Conservation (phyloP, 2,888 invertebrate genomes). For the Brenthis hecate region DNA sequence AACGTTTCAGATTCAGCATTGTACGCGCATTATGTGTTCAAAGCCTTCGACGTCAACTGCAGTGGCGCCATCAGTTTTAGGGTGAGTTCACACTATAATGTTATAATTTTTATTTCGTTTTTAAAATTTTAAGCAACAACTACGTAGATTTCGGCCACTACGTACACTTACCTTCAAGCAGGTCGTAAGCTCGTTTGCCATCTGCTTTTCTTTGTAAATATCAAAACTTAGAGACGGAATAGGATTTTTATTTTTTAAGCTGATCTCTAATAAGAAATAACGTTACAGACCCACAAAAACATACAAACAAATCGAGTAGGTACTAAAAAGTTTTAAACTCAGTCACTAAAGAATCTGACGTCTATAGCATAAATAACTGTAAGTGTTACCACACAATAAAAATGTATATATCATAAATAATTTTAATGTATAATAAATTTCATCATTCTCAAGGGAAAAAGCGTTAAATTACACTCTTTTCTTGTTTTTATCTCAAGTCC, state of each 20-base stretch:
- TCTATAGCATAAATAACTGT: background rate
- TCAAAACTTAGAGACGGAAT: too few relatives aligned
- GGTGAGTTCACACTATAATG: slow-evolving; percentile 84
- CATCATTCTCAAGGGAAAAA: background rate
- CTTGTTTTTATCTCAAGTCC: background rate
- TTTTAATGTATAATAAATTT: background rate
- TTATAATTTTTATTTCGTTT: background rate
- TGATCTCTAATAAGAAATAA: too few relatives aligned
- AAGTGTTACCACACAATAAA: too few relatives aligned
- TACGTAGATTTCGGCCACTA: background rate
- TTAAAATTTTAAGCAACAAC: background rate
- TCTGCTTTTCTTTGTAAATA: too few relatives aligned
- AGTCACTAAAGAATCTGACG: background rate
- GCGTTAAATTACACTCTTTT: background rate
- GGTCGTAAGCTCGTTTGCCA: too few relatives aligned
- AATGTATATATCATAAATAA: too few relatives aligned
- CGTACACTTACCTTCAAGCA: background rate
- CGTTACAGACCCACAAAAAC: too few relatives aligned
- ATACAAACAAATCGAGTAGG: too few relatives aligned
- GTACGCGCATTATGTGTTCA: slow-evolving; percentile 99
- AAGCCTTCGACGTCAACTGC: slow-evolving; percentile 98
- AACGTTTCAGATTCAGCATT: slow-evolving; percentile 91
- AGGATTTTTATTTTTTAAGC: too few relatives aligned
- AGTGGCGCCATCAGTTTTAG: slow-evolving; percentile 98
- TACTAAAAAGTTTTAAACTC: too few relatives aligned